Conservation (phyloP, 2,113 vertebrate genomes). For the Stegastes partitus region DNA sequence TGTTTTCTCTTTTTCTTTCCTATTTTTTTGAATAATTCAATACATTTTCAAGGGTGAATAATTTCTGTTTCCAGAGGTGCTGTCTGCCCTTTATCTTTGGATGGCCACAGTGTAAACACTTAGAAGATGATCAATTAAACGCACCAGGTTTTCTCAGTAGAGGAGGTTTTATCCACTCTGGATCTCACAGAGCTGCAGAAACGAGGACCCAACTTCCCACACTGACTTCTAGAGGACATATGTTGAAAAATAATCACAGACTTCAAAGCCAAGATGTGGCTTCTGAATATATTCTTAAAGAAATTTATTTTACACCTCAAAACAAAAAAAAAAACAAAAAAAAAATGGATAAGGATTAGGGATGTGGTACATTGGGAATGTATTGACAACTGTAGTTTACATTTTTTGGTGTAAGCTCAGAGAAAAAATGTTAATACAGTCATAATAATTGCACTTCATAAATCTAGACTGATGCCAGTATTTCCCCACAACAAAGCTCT, state of each 20-base stretch:
- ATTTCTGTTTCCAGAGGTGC: constrained; percentile 14
- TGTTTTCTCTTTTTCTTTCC: constrained; percentile 2
- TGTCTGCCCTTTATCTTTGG: constrained; percentile 36
- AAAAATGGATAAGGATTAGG: constrained; percentile 73
- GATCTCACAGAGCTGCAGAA: constrained; percentile 35
- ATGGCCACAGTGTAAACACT: constrained; percentile 49
- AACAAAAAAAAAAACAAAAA: constrained; percentile 83
- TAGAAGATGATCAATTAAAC: constrained; percentile 42
- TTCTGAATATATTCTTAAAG: constrained; percentile 85
- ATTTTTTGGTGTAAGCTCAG: constrained; percentile 89
- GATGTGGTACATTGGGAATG: constrained; percentile 86
- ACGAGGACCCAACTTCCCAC: constrained; percentile 42
- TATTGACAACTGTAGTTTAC: constrained; percentile 87
- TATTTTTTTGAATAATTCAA: neutral
- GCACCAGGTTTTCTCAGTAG: neutral
- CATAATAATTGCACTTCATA: constrained; percentile 90
- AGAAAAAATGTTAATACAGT: constrained; percentile 87
- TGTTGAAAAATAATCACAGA: constrained; percentile 78
- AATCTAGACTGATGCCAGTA: constrained; percentile 86
- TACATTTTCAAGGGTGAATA: neutral
- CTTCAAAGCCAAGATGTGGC: constrained; percentile 75
- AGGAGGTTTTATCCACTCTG: constrained; percentile 16
- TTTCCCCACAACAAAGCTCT: constrained; percentile 81
- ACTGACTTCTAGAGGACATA: constrained; percentile 48
- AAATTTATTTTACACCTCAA: constrained; percentile 88